These are phyloP conservation scores for Trichogramma dendrolimi DNA, from an alignment of 2,888 invertebrate genomes.

Conservation along the genomic window DNA sequence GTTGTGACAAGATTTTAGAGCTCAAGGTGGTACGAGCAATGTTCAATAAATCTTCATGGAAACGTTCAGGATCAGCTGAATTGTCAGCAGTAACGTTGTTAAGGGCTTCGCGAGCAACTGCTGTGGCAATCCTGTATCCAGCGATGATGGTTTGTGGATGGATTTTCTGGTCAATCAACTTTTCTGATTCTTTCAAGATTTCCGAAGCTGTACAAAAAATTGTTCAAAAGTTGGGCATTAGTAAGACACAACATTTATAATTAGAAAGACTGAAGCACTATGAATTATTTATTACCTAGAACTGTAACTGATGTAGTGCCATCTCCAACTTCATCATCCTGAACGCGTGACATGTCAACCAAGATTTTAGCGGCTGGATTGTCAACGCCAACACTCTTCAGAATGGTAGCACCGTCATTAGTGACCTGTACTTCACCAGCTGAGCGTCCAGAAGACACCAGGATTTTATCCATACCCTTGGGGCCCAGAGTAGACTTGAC, in stretches of 20 bases:
- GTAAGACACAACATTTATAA: background rate
- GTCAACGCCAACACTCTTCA: slow-evolving; percentile 93
- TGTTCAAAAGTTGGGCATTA: slow-evolving; percentile 1
- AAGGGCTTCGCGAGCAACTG: slow-evolving; percentile 79
- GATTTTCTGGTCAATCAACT: slow-evolving; percentile 85
- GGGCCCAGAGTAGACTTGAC: slow-evolving; percentile 98
- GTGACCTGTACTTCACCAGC: slow-evolving; percentile 89
- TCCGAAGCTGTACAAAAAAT: slow-evolving; percentile 69
- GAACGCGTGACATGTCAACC: slow-evolving; percentile 97
- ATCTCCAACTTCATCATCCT: slow-evolving; percentile 99
- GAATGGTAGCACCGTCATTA: slow-evolving; percentile 98
- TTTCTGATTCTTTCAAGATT: slow-evolving; percentile 90
- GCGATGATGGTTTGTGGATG: slow-evolving; percentile 97
- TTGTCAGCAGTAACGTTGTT: slow-evolving; percentile 77
- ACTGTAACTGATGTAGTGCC: slow-evolving; percentile 99
- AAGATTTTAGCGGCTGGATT: slow-evolving; percentile 98
- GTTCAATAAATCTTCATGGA: slow-evolving; percentile 86
- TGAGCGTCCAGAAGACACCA: slow-evolving; percentile 75
- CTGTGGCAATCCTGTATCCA: slow-evolving; percentile 88
- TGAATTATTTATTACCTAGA: slow-evolving; percentile 55
- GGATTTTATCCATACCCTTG: slow-evolving; percentile 96
- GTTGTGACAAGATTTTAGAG: slow-evolving; percentile 95
- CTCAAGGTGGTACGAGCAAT: slow-evolving; percentile 96
- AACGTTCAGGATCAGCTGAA: slow-evolving; percentile 70
- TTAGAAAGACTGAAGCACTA: slow-evolving; percentile 7